Conservation (phyloP, 2,888 invertebrate species). For the Cepaea hortensis region DNA sequence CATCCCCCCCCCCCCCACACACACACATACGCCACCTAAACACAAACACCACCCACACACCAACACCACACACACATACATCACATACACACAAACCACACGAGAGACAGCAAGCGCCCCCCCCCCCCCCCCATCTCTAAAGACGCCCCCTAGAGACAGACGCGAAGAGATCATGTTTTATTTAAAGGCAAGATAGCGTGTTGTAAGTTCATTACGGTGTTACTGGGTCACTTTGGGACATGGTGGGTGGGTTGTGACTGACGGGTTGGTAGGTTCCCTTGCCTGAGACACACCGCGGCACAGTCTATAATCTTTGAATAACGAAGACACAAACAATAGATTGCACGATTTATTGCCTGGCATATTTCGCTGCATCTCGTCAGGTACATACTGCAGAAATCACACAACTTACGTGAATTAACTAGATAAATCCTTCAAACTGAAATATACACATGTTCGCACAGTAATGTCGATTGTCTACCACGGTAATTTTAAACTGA, state of each 20-base stretch:
- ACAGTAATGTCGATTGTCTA: too few relatives aligned
- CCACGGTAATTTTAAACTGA: too few relatives aligned
- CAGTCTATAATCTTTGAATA: too few relatives aligned
- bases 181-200: neutral
- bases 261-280: neutral
- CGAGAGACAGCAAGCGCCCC: neutral
- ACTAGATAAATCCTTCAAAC: too few relatives aligned
- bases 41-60: neutral
- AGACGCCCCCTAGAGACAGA: neutral
- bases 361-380: too few relatives aligned
- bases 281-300: too few relatives aligned
- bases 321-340: too few relatives aligned
- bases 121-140: neutral
- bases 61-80: neutral
- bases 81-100: neutral
- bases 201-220: neutral
- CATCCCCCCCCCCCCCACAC: too few relatives aligned
- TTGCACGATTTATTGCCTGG: too few relatives aligned
- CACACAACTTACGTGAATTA: too few relatives aligned
- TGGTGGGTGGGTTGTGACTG: neutral
- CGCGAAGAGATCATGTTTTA: conserved; percentile 1
- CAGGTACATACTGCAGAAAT: too few relatives aligned
- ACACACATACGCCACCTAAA: neutral
- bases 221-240: neutral
- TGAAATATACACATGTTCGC: too few relatives aligned